Percentiles rank a stretch among this genome's conserved stretches.
Evolutionary conservation across 2,113 vertebrate species (phyloP).

Genomic region (Dascyllus trimaculatus): DNA sequence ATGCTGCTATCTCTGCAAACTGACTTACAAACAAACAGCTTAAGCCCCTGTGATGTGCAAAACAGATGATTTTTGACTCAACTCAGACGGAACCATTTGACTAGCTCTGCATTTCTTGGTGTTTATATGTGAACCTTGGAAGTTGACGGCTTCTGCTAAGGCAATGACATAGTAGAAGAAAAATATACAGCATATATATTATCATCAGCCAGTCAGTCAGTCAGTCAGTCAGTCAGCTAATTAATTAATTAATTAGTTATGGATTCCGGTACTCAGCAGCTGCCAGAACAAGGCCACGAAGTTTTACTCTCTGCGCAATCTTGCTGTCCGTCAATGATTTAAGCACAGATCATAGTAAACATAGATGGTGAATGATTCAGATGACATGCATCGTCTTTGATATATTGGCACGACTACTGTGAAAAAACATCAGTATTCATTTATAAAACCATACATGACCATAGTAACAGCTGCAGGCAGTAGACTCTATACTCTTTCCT

Average conservation of each 20-base stretch:
- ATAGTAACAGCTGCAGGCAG: too few species aligned
- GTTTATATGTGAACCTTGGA: slow-evolving; percentile 27
- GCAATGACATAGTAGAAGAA: slow-evolving; percentile 19
- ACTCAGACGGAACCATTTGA: slow-evolving; percentile 60
- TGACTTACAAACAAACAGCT: slow-evolving; percentile 78
- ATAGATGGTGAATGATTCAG: slow-evolving; percentile 22
- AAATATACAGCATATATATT: slow-evolving; percentile 1
- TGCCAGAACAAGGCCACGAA: background rate
- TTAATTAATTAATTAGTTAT: background rate
- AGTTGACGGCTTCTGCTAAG: slow-evolving; percentile 8
- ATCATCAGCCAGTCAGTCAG: background rate
- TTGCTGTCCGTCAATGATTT: slow-evolving; percentile 3
- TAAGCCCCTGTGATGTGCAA: slow-evolving; percentile 80
- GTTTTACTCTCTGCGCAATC: slow-evolving; percentile 7
- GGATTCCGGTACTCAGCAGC: background rate
- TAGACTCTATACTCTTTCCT: too few species aligned
- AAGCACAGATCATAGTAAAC: background rate
- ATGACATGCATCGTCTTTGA: background rate
- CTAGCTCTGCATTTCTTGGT: slow-evolving; percentile 63
- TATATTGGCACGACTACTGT: background rate
- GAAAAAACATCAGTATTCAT: background rate
- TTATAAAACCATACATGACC: too few species aligned
- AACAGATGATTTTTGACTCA: slow-evolving; percentile 64
- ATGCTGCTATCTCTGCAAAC: slow-evolving; percentile 64
- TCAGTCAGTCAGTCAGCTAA: background rate